Base-by-base conservation (phyloP, 2,888 invertebrate species). In the Conchocele bisecta region DNA sequence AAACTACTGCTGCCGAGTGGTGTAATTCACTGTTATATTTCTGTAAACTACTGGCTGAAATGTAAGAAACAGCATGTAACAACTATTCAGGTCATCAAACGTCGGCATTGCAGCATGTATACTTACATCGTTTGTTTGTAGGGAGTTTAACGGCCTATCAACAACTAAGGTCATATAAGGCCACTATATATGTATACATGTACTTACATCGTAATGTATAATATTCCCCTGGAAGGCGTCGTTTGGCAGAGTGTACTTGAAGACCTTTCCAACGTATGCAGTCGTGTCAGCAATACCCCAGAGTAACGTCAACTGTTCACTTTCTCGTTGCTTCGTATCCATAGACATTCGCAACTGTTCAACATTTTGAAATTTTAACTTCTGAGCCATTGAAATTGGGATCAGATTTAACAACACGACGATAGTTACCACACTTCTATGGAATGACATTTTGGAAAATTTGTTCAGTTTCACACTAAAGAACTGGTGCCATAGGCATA, bases 171-270 rank as follows among this genome's bases (percentile, higher is more conserved):
- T n/a, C n/a, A n/a, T n/a, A n/a, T n/a, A n/a, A n/a, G n/a, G 37
- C n/a, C n/a, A n/a, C n/a, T 35, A 13, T 35, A 35, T n/a, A 11
- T 17, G 7, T 29, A 20, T 6, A 29, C n/a, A 15, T 20, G 54
- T 73, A 76, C 74, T 85, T 91, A 95, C 96, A 94, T 95, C 94
- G 91, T 94, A 95, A 86, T 93, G 93, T 86, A 93, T 92, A 51
- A 95, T 93, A 82, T 93, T 93, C 74, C 94, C 95, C 61, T 93
- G 93, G 91, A 95, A 95, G 24, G 94, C 94, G 90, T 95, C 94
- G 81, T 93, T 93, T 17, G 95, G 95, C 82, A 96, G 93, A 83
- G 93, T 93, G 91, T 95, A 93, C 79, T 94, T 94, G 91, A 96
- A 95, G 70, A 95, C 92, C 87, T 94, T 94, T 48, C 96, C 96